Evolutionary conservation across 2,888 invertebrate genomes (phyloP).

Genomic region (Spodoptera picta): DNA sequence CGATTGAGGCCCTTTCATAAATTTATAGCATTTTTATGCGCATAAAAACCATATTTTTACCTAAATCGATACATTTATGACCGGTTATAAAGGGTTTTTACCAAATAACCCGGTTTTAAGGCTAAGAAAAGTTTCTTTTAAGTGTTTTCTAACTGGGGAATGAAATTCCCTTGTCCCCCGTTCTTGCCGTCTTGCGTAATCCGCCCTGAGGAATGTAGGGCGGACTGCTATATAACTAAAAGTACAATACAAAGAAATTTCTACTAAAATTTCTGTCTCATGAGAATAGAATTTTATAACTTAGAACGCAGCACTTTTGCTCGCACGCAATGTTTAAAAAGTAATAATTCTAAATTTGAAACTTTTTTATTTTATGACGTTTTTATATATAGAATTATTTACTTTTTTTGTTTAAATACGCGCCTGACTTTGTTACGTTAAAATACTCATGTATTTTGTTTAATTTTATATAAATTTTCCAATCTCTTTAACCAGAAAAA

Average conservation of each 20-base stretch:
- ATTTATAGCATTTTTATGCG: constrained; percentile 47
- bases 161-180: constrained; percentile 23
- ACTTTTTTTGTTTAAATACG: too few species aligned
- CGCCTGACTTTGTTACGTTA: too few species aligned
- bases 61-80: neutral
- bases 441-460: too few species aligned
- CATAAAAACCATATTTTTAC: constrained; percentile 10
- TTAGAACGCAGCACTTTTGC: constrained; percentile 13
- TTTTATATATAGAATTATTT: too few species aligned
- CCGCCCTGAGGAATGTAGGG: constrained; percentile 14
- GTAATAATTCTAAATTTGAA: constrained; percentile 2
- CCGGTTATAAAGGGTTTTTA: too few species aligned
- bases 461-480: too few species aligned
- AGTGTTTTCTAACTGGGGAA: constrained; percentile 11
- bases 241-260: constrained; percentile 26
- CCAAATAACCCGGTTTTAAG: neutral
- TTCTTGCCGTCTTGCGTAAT: constrained; percentile 50
- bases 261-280: constrained; percentile 37
- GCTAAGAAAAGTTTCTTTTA: constrained; percentile 7
- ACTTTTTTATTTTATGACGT: neutral
- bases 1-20: constrained; percentile 16
- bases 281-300: constrained; percentile 31
- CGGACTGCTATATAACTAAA: too few species aligned
- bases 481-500: too few species aligned
- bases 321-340: constrained; percentile 45